phyloP scores from a whole-genome alignment of 2,113 vertebrate genomes.

The Planiliza haematocheilus region DNA sequence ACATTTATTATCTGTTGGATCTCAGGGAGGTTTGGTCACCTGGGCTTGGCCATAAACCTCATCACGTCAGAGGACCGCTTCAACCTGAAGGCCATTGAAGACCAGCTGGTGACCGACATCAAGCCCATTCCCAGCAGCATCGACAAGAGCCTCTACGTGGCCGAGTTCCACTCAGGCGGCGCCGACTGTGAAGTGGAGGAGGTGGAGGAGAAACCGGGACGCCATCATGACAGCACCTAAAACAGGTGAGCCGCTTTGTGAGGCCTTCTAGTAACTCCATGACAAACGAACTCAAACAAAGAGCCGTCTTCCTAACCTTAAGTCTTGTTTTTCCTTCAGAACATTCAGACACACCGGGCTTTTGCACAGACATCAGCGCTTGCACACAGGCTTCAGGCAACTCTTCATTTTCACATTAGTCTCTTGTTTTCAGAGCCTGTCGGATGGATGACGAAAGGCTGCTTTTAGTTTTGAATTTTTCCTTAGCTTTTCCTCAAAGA shows the following conservation, averaged over 20 bases:
- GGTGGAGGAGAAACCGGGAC: constrained; percentile 63
- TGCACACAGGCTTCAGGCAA: constrained; percentile 69
- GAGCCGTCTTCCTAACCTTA: constrained; percentile 15
- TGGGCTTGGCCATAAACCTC: constrained; percentile 82
- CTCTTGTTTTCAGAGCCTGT: constrained; percentile 47
- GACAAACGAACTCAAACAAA: not conserved
- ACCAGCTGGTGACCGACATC: constrained; percentile 84
- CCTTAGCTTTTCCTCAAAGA: constrained; percentile 24
- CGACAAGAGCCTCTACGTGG: constrained; percentile 83
- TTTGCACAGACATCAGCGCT: constrained; percentile 73
- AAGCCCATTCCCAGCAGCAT: constrained; percentile 83
- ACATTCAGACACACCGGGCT: constrained; percentile 55
- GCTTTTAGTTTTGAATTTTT: constrained; percentile 30
- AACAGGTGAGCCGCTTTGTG: constrained; percentile 31
- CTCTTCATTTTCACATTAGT: constrained; percentile 53
- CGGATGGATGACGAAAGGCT: constrained; percentile 41
- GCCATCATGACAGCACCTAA: constrained; percentile 63
- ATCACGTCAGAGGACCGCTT: constrained; percentile 83
- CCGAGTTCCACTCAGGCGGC: constrained; percentile 73
- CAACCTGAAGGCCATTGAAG: constrained; percentile 83
- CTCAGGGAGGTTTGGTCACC: constrained; percentile 81
- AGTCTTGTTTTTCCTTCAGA: constrained; percentile 44
- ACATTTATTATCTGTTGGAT: not conserved
- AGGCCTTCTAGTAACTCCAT: not conserved
- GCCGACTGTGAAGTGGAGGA: constrained; percentile 71